Percentiles rank a stretch among this genome's conserved stretches.
Evolutionary conservation across 2,888 invertebrate species (phyloP).

Genomic region (Apotomis turbidana): DNA sequence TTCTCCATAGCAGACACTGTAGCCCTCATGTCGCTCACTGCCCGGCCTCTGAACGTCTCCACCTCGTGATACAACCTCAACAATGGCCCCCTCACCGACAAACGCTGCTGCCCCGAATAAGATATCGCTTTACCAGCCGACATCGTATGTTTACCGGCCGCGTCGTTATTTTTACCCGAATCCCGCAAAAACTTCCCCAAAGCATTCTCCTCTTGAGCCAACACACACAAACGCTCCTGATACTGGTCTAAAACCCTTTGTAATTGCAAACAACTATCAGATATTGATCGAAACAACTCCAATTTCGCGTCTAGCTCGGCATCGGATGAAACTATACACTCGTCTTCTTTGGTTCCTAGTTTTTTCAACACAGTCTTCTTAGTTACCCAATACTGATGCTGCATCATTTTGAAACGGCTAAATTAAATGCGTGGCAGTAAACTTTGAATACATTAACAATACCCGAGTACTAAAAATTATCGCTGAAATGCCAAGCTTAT

Average conservation of each 20-base stretch:
- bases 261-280: constrained; percentile 93
- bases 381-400: constrained; percentile 99
- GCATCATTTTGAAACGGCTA: constrained; percentile 83
- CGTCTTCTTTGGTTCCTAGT: constrained; percentile 98
- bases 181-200: constrained; percentile 97
- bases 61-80: constrained; percentile 96
- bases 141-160: constrained; percentile 85
- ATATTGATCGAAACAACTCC: constrained; percentile 95
- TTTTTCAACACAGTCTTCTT: constrained; percentile 97
- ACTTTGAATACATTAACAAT: constrained; percentile 34
- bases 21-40: constrained; percentile 95
- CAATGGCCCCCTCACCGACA: constrained; percentile 93
- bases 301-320: constrained; percentile 98
- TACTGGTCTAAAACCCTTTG: constrained; percentile 96
- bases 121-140: constrained; percentile 92
- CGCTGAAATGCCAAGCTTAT: constrained; percentile 21
- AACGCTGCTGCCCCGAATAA: constrained; percentile 95
- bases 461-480: constrained; percentile 24
- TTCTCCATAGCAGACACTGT: constrained; percentile 98
- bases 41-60: constrained; percentile 98
- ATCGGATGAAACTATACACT: constrained; percentile 97
- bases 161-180: constrained; percentile 95
- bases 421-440: constrained; percentile 37
- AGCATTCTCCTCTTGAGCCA: constrained; percentile 98
- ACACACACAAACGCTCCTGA: constrained; percentile 94